Base-by-base conservation (phyloP, 2,797 vertebrate species). In the Syngnathus acus region DNA sequence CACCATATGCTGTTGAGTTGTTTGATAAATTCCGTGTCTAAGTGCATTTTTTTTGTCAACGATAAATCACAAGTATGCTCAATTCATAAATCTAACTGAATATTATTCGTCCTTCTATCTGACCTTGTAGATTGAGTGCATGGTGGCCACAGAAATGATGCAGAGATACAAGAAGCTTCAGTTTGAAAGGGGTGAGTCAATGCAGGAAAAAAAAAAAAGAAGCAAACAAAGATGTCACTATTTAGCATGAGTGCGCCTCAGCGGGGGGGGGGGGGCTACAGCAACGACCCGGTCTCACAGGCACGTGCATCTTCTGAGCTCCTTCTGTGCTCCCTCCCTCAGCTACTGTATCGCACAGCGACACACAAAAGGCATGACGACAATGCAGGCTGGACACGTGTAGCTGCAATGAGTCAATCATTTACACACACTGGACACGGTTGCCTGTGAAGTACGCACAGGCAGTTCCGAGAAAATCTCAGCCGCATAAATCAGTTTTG, bases 81-180 rank as follows among this genome's bases (percentile, higher is more conserved):
- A 5, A 53, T 21, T 23, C 50, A 9, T 53, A 23, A 10, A 53
- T 53, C 9, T 21, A 53, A 53, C n/a, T 51, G 70, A 53, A 73
- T 72, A 74, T 75, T 57, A 65, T 73, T 68, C 50, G 39, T 67
- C 21, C 2, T 68, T 64, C 60, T 77, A 72, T 68, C 73, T 32
- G 39, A 5, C 75, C 65, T 66, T 72, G 81, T 78, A 99, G 97
- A 99, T 99, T 66, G 97, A 99, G 85, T 96, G 94, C 85, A 95
- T 99, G 93, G 96, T 99, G 81, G 94, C 95, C 0, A 90, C 94
- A 11, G 95, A 97, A 82, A 94, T 95, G 79, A 98, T 99, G 96
- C 95, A 98, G 85, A 93, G 91, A 82, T 98, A 98, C 79, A 96
- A 94, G 87, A 97, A 95, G 89, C 92, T 98, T 40, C 97, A 97